These are phyloP conservation scores for Proisotoma minuta DNA, from an alignment of 2,888 invertebrate species.

Conservation along the genomic window DNA sequence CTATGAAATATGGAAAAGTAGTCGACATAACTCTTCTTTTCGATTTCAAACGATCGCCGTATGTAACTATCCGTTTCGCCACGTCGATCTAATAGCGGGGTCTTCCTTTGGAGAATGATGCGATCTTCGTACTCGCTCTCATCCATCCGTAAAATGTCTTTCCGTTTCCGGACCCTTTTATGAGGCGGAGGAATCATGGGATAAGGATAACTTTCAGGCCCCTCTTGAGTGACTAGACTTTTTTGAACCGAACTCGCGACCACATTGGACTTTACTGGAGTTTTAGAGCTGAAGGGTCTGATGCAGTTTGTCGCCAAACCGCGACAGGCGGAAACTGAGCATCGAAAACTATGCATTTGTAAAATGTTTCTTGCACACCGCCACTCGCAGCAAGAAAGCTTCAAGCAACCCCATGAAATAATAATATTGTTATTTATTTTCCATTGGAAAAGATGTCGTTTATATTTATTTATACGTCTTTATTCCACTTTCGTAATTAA, in stretches of 20 bases:
- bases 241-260: not conserved
- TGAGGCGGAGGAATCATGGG: not conserved
- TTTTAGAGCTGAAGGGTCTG: constrained; percentile 4
- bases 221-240: not conserved
- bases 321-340: too few relatives aligned
- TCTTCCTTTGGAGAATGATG: constrained; percentile 12
- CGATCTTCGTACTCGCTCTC: constrained; percentile 28
- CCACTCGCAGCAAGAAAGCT: too few relatives aligned
- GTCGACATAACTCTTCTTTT: constrained; percentile 16
- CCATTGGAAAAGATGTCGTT: too few relatives aligned
- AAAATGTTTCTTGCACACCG: too few relatives aligned
- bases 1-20: constrained; percentile 22
- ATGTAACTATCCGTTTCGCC: constrained; percentile 23
- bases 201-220: not conserved
- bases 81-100: constrained; percentile 21
- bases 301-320: too few relatives aligned
- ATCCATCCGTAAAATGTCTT: constrained; percentile 33
- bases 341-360: too few relatives aligned
- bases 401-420: too few relatives aligned
- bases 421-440: too few relatives aligned
- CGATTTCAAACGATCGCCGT: constrained; percentile 4
- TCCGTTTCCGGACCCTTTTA: constrained; percentile 4
- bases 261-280: not conserved
- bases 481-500: too few relatives aligned
- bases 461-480: too few relatives aligned